These are phyloP conservation scores for Laupala kohalensis DNA, from an alignment of 1,140 invertebrate genomes.

Conservation along the genomic window DNA sequence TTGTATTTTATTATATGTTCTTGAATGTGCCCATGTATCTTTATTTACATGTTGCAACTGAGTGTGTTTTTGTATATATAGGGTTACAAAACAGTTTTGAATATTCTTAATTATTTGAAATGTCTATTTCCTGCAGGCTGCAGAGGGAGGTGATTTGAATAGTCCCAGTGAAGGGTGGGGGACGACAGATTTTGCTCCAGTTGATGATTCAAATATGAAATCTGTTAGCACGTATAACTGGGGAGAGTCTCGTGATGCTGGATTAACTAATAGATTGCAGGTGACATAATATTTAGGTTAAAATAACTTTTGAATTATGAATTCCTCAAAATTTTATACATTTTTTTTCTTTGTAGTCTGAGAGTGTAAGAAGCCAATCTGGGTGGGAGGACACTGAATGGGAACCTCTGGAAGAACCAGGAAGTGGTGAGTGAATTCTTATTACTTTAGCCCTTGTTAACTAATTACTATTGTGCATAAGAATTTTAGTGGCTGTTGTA, in stretches of 20 bases:
- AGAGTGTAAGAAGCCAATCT: not conserved
- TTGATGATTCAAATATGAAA: conserved; percentile 10
- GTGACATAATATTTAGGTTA: conserved; percentile 11
- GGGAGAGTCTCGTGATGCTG: conserved; percentile 16
- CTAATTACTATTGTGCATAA: no score
- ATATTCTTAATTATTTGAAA: no score
- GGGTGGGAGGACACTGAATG: conserved; percentile 70
- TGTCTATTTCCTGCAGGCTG: conserved; percentile 7
- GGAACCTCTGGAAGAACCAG: conserved; percentile 52
- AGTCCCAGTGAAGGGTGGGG: conserved; percentile 27
- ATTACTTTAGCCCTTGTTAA: no score
- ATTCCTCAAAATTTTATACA: not conserved
- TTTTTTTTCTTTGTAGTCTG: not conserved
- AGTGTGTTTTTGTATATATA: no score
- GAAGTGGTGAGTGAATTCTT: not conserved
- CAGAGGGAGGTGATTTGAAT: conserved; percentile 23
- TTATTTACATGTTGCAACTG: no score
- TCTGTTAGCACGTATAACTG: conserved; percentile 13
- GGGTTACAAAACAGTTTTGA: no score
- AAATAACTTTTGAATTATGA: not conserved
- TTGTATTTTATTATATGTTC: no score
- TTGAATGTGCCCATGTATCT: no score
- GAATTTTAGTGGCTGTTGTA: no score
- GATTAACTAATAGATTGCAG: conserved; percentile 7
- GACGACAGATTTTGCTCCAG: conserved; percentile 19